Base-by-base conservation (phyloP, 2,113 vertebrate species). In the Astur gentilis region DNA sequence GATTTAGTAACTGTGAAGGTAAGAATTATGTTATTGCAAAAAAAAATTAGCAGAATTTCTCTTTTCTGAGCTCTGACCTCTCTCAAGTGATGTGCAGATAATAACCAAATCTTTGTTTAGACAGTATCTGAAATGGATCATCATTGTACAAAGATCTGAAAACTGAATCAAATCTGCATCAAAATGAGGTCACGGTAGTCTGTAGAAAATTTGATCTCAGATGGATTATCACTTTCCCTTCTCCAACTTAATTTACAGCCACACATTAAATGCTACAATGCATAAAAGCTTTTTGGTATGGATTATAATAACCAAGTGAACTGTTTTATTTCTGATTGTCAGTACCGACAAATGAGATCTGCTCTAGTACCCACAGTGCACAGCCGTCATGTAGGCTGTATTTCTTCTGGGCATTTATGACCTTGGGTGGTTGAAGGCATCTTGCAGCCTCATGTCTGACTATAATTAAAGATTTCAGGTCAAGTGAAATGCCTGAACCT, bases 331-430 rank as follows among this genome's bases (percentile, higher is more conserved):
- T 72, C 49, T 86, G 54, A 65, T 49, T 62, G 60, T 75, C 72
- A 29, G 16, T 16, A 81, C 26, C 0, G 0, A 83, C 58, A 95
- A 76, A 61, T 10, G 62, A 83, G 47, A 76, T 87, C 49, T 86
- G 40, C 82, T 73, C 55, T 36, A 44, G 54, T 25, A 81, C 61
- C 20, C 58, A 6, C 60, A 84, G 31, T 31, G 34, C 42, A 67
- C 16, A 29, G 32, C 13, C 40, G 18, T 52, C 19, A 19, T 13
- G 42, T 16, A 76, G 44, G 49, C 19, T 69, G 9, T n/a, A 83
- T 87, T 96, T 96, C 76, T 76, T 57, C 60, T 23, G 52, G n/a
- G 32, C 23, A 36, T 91, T 96, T 83, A 92, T 87, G 78, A 70
- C 77, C 45, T 70, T 55, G 50, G 9, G 29, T 83, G 15, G 10